phyloP scores from a whole-genome alignment of 2,797 vertebrate genomes.

The Prunella strophiata region DNA sequence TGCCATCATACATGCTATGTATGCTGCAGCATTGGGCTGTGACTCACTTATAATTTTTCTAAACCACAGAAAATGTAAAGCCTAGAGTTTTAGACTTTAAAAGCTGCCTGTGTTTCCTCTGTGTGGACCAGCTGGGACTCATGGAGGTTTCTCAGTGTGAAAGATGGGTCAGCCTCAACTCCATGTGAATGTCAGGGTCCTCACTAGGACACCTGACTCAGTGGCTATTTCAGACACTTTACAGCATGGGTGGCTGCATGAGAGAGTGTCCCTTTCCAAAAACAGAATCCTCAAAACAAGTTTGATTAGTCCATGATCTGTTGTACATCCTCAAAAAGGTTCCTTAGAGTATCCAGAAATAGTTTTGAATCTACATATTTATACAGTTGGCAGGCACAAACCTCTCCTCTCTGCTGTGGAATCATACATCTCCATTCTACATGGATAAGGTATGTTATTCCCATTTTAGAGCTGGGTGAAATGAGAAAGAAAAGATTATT shows the following conservation, averaged over 20 bases:
- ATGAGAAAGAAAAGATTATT: background rate
- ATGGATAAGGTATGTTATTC: background rate
- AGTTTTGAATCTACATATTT: background rate
- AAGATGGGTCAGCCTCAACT: background rate
- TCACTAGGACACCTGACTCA: background rate
- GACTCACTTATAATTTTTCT: background rate
- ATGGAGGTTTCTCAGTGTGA: background rate
- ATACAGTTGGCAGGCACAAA: background rate
- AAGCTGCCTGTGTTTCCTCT: background rate
- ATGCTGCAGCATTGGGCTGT: background rate
- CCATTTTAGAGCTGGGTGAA: conserved; percentile 9
- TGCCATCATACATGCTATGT: background rate
- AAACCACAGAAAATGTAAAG: background rate
- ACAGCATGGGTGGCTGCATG: background rate
- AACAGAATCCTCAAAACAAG: background rate
- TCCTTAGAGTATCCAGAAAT: background rate
- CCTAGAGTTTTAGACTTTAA: background rate
- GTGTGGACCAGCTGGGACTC: background rate
- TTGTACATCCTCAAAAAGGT: background rate
- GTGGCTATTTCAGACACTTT: background rate
- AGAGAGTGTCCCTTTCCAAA: background rate
- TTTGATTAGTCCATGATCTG: background rate
- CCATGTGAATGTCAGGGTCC: background rate
- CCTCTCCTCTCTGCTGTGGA: background rate
- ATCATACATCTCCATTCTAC: background rate